Evolutionary conservation across 1,140 invertebrate genomes (phyloP).

Genomic region (Conopomorpha cramerella): DNA sequence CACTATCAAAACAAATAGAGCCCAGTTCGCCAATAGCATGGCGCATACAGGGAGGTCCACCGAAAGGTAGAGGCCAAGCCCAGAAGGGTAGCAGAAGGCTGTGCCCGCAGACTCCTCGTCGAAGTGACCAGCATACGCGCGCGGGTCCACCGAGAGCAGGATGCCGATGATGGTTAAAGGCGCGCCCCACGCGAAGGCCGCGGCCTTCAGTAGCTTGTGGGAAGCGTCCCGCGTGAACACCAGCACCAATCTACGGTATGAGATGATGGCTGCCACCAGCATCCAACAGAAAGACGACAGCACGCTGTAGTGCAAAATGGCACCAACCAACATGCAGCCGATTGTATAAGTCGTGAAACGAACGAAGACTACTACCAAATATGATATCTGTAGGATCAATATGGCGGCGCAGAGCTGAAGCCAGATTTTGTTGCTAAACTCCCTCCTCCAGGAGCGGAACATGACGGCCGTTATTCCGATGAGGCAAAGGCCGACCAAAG

Average conservation of each 20-base stretch:
- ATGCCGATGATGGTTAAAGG: slow-evolving; percentile 12
- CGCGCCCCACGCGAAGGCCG: slow-evolving; percentile 17
- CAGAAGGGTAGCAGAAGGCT: slow-evolving; percentile 18
- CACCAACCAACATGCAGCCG: slow-evolving; percentile 16
- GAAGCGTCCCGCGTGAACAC: slow-evolving; percentile 14
- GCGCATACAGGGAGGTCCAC: slow-evolving; percentile 15
- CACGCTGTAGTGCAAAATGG: slow-evolving; percentile 23
- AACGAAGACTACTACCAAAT: slow-evolving; percentile 13
- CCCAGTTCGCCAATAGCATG: slow-evolving; percentile 16
- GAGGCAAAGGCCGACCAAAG: slow-evolving; percentile 17
- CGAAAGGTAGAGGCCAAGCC: slow-evolving; percentile 15
- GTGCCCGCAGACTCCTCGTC: slow-evolving; percentile 6
- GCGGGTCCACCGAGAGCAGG: slow-evolving; percentile 8
- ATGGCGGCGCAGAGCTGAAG: slow-evolving; percentile 19
- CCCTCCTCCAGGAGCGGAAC: slow-evolving; percentile 20
- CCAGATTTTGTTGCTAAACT: slow-evolving; percentile 27
- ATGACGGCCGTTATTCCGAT: slow-evolving; percentile 18
- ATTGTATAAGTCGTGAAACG: slow-evolving; percentile 8
- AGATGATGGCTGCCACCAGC: slow-evolving; percentile 21
- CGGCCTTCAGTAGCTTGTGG: slow-evolving; percentile 17
- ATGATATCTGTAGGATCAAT: slow-evolving; percentile 15
- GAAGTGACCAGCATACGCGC: slow-evolving; percentile 11
- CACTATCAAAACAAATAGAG: slow-evolving; percentile 18
- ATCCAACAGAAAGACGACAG: slow-evolving; percentile 29
- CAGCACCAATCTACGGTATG: slow-evolving; percentile 20